Base-by-base conservation (phyloP, 1,140 invertebrate genomes). In the Drosophila sturtevanti region DNA sequence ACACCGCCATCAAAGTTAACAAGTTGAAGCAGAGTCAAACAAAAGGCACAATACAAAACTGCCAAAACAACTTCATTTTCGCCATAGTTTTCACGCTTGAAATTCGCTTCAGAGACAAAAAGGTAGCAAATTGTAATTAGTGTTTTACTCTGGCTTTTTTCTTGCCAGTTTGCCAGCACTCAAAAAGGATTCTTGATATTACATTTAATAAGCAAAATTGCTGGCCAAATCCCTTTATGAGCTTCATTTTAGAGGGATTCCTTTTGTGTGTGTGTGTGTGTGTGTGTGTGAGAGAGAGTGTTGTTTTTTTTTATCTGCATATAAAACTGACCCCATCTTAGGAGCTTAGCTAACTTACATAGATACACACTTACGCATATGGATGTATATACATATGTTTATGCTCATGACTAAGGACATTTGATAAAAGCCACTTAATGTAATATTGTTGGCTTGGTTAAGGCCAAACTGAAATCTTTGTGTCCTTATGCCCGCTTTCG, bases 361-460 rank as follows among this genome's bases (percentile, higher is more conserved):
- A 41, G 10, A 22, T 9, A 14, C 11, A 52, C 27, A 52, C 22
- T 52, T 16, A 7, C 54, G 41, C 56, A 52, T 27, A 58, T 31
- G 12, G 1, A 21, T 21, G 41, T 48, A 52, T 27, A 58, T 31
- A 35, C 11, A 21, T 21, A 48, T 48, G 41, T 48, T 48, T 48
- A 48, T 48, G 41, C 41, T 48, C 41, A 48, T 38, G 63, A 63
- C 72, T 72, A 38, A 64, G 63, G 71, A 60, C 80, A 75, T 79
- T 77, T 80, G 68, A 85, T 86, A 81, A 86, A 85, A 85, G 79
- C 81, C 81, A 85, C 78, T 85, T 81, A 77, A 69, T 62, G 56
- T 11, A 72, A 56, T 55, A 74, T 14, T 74, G 18, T 41, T 70
- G 64, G 48, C 58, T 65, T 75, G 61, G 37, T 56, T 63, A 64